Evolutionary conservation across 2,888 invertebrate genomes (phyloP).

Genomic region (Scaptomyza caliginosa): DNA sequence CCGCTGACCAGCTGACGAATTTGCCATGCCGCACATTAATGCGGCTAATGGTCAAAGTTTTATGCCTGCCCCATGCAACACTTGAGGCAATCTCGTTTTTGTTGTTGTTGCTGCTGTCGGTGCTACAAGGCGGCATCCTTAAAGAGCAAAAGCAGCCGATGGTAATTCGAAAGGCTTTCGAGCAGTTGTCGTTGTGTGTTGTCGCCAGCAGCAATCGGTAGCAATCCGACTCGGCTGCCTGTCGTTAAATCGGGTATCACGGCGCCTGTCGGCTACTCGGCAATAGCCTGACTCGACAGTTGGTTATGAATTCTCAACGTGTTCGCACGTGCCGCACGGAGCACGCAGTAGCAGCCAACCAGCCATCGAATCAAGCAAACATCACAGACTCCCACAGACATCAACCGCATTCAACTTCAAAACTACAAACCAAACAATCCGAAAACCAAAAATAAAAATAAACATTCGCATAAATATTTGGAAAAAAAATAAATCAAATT

Average conservation of each 20-base stretch:
- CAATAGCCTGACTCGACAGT: conserved; percentile 68
- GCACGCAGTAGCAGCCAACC: conserved; percentile 70
- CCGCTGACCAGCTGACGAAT: conserved; percentile 72
- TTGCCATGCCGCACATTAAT: conserved; percentile 67
- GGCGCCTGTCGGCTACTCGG: conserved; percentile 43
- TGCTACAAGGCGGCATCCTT: conserved; percentile 31
- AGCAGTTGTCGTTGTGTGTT: conserved; percentile 13
- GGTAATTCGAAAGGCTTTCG: conserved; percentile 41
- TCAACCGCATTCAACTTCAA: conserved; percentile 23
- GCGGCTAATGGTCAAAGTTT: conserved; percentile 75
- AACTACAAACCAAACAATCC: conserved; percentile 8
- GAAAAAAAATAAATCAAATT: neutral
- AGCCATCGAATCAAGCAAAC: conserved; percentile 58
- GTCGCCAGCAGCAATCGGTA: conserved; percentile 20
- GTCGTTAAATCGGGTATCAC: conserved; percentile 16
- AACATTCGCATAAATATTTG: neutral
- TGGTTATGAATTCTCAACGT: conserved; percentile 82
- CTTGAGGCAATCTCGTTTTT: conserved; percentile 52
- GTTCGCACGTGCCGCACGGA: conserved; percentile 81
- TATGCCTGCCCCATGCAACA: conserved; percentile 69
- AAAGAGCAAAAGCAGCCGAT: conserved; percentile 34
- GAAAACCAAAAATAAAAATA: neutral
- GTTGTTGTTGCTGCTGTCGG: conserved; percentile 2
- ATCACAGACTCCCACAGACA: conserved; percentile 36
- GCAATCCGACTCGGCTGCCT: conserved; percentile 23